A percentile compares a stretch with the other conserved stretches of the same genome.
Evolutionary conservation across 2,797 vertebrate genomes (phyloP).

Genomic region (Halcyon badia): DNA sequence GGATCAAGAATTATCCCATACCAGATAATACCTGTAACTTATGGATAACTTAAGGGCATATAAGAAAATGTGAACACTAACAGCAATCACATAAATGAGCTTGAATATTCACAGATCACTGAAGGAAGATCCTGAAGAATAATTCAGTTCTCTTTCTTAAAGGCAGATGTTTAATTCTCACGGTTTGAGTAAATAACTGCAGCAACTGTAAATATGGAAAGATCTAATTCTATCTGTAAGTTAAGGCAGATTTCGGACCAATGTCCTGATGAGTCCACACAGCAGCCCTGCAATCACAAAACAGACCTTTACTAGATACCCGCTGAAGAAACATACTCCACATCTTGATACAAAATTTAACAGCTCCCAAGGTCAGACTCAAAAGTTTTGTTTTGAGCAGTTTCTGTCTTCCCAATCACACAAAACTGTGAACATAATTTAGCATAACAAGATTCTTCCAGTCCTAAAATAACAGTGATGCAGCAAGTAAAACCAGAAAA

Average conservation of each 20-base stretch:
- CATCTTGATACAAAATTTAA: background rate
- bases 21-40: background rate
- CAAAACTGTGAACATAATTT: background rate
- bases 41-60: background rate
- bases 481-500: conserved; percentile 10
- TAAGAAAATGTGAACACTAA: background rate
- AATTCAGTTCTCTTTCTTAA: background rate
- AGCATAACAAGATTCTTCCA: background rate
- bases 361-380: background rate
- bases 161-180: background rate
- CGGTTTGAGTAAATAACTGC: background rate
- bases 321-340: background rate
- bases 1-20: background rate
- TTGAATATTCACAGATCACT: background rate
- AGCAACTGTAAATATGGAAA: background rate
- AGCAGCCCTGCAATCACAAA: background rate
- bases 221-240: background rate
- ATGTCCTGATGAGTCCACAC: background rate
- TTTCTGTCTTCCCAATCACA: background rate
- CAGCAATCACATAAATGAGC: background rate
- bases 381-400: background rate
- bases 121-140: background rate
- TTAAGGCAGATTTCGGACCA: background rate
- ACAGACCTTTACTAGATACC: background rate
- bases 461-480: background rate